Conservation (phyloP, 2,888 invertebrate genomes). For the Trichogramma evanescens region DNA sequence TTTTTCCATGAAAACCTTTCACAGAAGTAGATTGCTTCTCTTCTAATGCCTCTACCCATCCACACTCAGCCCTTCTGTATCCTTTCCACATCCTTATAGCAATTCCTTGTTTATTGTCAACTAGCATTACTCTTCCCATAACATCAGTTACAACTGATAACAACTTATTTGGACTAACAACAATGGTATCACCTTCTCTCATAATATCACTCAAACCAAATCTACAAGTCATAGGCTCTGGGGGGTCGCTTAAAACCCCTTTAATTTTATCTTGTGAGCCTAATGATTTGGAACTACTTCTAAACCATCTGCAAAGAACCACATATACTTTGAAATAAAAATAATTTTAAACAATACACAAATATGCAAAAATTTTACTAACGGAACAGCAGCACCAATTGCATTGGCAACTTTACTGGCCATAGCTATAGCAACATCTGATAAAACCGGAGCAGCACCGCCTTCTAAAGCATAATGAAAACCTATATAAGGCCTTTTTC, state of each 20-base stretch:
- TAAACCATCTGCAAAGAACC: conserved; percentile 50
- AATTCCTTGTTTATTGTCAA: conserved; percentile 75
- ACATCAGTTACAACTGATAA: conserved; percentile 78
- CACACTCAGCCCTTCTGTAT: conserved; percentile 91
- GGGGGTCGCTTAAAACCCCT: conserved; percentile 46
- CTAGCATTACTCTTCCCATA: conserved; percentile 77
- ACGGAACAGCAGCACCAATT: conserved; percentile 57
- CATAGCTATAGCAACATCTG: conserved; percentile 88
- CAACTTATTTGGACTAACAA: conserved; percentile 71
- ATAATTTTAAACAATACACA: conserved; percentile 23
- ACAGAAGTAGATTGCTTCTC: conserved; percentile 42
- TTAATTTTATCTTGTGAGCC: conserved; percentile 35
- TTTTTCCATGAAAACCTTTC: conserved; percentile 23
- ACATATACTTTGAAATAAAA: conserved; percentile 3
- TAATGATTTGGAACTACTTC: conserved; percentile 47
- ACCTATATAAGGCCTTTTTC: conserved; percentile 76
- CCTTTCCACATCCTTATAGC: conserved; percentile 89
- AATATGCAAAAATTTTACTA: conserved; percentile 43
- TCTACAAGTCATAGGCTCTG: conserved; percentile 69
- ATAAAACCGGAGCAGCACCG: conserved; percentile 69
- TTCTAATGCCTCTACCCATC: conserved; percentile 80
- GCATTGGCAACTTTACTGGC: conserved; percentile 79
- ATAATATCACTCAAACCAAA: conserved; percentile 75
- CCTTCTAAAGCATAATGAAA: conserved; percentile 90
- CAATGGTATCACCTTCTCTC: conserved; percentile 68